These are phyloP conservation scores for Rhagium mordax DNA, from an alignment of 2,888 invertebrate genomes.

Conservation along the genomic window DNA sequence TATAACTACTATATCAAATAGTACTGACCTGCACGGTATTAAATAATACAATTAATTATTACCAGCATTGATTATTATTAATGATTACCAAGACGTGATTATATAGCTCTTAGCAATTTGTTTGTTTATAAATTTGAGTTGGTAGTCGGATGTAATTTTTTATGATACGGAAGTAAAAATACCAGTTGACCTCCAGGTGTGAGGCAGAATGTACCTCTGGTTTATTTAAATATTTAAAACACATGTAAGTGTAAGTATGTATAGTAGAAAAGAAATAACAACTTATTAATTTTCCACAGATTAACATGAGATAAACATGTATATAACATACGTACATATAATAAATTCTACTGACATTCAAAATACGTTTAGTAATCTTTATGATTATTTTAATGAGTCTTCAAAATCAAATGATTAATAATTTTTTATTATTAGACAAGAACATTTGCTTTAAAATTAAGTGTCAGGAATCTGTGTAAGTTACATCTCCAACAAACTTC, in stretches of 20 bases:
- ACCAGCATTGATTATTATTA: too few species aligned
- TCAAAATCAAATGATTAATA: too few species aligned
- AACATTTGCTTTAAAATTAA: too few species aligned
- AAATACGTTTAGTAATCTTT: too few species aligned
- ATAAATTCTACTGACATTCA: too few species aligned
- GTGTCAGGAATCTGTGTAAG: too few species aligned
- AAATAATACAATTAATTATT: neutral
- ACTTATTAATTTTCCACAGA: neutral
- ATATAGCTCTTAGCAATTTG: neutral
- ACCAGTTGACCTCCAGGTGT: conserved; percentile 4
- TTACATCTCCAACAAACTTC: too few species aligned
- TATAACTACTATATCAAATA: too few species aligned
- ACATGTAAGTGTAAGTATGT: neutral
- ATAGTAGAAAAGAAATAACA: neutral
- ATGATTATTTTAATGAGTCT: too few species aligned
- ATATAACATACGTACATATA: too few species aligned
- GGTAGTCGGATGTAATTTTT: conserved; percentile 17
- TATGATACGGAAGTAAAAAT: neutral
- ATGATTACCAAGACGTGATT: conserved; percentile 11
- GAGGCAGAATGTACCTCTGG: neutral
- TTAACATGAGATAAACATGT: neutral
- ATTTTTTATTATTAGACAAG: too few species aligned
- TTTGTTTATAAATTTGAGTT: conserved; percentile 14
- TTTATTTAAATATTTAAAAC: neutral
- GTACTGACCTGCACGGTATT: neutral